Base-by-base conservation (phyloP, 30 jellyfish, hydroid and myxozoan genomes). In the Rhopilema esculentum region DNA sequence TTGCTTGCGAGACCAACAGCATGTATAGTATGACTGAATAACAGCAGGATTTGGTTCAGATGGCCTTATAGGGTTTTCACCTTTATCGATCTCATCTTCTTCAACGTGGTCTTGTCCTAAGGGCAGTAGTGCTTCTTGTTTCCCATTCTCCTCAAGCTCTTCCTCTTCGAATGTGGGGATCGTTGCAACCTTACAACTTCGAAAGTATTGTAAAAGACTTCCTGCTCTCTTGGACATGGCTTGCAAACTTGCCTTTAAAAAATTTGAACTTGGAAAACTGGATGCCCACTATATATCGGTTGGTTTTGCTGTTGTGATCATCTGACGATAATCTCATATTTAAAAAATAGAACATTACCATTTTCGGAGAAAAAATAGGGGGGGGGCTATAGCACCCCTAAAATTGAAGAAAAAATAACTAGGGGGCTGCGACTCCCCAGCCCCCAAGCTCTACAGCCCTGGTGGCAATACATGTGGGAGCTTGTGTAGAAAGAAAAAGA, bases 1-100 rank as follows among this genome's bases (percentile, higher is more conserved):
- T 12, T 75, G 27, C 86, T 75, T 75, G 90, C 79, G 90, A 62
- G 82, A 65, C 84, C 84, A 62, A 57, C 88, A 78, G 83, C 84
- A 20, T 50, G 88, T 83, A 28, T 78, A 33, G 83, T 78, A 64
- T 28, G 29, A 62, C 88, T 78, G 78, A 30, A 31, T 49, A 75
- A 40, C 49, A 29, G 85, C 77, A 75, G 85, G 17, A 75, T 75
- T 51, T 75, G 27, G 6, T 75, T 40, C 85, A 6, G 25, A 16
- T 29, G 78, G 79, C 8, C 20, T 30, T 16, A 8, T 22, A 27
- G 72, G 72, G 85, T 40, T 27, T 27, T 27, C 74, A 1, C 74
- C 32, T 74, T 74, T 40, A 70, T n/a, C 81, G 49, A 18, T 40
- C 85, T 74, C 85, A 18, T 30, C 32, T 74, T 24, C 40, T 74